Percentiles rank a stretch among this genome's conserved stretches.
Conservation (phyloP, 2,888 invertebrate species). For the Epinotia bilunana region DNA sequence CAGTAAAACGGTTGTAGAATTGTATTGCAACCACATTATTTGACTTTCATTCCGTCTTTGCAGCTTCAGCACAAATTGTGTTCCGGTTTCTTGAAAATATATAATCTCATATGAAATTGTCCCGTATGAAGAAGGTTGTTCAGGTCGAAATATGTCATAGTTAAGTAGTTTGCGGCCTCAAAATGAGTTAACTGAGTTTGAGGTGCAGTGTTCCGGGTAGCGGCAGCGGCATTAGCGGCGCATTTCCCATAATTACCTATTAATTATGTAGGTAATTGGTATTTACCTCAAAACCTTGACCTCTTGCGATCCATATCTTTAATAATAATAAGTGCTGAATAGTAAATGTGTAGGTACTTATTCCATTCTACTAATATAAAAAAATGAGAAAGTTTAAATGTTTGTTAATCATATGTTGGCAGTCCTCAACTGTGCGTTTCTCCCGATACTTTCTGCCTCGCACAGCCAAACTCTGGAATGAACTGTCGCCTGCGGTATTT, state of each 20-base stretch:
- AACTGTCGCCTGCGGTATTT: no score
- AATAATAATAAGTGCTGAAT: not conserved
- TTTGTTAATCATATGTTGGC: no score
- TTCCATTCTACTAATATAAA: no score
- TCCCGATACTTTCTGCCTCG: no score
- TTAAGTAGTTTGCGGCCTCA: not conserved
- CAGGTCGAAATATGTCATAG: not conserved
- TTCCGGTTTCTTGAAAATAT: not conserved
- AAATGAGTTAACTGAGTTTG: not conserved
- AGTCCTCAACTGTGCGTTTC: no score
- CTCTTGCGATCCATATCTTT: not conserved
- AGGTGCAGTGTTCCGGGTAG: no score
- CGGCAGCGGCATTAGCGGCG: no score
- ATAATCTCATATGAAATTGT: not conserved
- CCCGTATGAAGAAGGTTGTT: not conserved
- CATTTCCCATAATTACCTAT: no score
- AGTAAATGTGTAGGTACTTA: not conserved
- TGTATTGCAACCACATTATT: slow-evolving; percentile 9
- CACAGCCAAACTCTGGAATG: no score
- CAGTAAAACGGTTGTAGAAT: slow-evolving; percentile 7
- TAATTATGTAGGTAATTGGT: no score
- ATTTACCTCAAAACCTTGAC: no score
- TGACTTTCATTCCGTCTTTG: slow-evolving; percentile 12
- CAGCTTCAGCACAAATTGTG: not conserved
- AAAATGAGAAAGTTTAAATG: no score